Evolutionary conservation across 1,140 invertebrate genomes (phyloP), one percentile per base, ranked within the genome.

Genomic region (Oryctes rhinoceros): DNA sequence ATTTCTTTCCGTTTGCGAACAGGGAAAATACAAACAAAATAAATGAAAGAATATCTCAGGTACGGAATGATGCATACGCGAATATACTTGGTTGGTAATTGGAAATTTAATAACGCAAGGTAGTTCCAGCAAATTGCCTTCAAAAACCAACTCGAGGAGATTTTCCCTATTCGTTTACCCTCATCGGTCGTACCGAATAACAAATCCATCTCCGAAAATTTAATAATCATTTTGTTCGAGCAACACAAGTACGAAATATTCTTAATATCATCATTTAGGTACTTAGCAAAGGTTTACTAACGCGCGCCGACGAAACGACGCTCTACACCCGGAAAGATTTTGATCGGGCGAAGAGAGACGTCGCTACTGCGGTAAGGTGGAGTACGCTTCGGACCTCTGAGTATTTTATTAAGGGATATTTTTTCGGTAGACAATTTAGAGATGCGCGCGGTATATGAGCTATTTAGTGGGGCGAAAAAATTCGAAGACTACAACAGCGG

Each of bases 321-420:
- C 15, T 59, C n/a, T n/a, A 59, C 18, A 20, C 18, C 15, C 15
- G 15, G 53, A 59, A 18, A 13, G 53, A 18, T 18, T n/a, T 18
- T n/a, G 15, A 59, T 59, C 18, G 15, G 18, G 6, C 15, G 18
- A 18, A 59, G 53, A 59, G 53, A 18, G 53, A 59, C n/a, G 18
- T 6, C 53, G 53, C 53, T n/a, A 18, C 2, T 18, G 18, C 20
- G 53, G 5, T n/a, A 59, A 59, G 53, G 53, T 18, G 3, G 53
- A 59, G 15, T 7, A 18, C 18, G 10, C 15, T 59, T n/a, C 53
- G 18, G 15, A 59, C 53, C 6, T 15, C 7, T 18, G 53, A 6
- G 53, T 59, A 18, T 59, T 59, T 59, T 59, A 59, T 59, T 59
- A 59, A 59, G 53, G n/a, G 53, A 59, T 59, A n/a, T 59, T 59